Conservation (phyloP, 2,113 vertebrate genomes). For the Xiphophorus couchianus region DNA sequence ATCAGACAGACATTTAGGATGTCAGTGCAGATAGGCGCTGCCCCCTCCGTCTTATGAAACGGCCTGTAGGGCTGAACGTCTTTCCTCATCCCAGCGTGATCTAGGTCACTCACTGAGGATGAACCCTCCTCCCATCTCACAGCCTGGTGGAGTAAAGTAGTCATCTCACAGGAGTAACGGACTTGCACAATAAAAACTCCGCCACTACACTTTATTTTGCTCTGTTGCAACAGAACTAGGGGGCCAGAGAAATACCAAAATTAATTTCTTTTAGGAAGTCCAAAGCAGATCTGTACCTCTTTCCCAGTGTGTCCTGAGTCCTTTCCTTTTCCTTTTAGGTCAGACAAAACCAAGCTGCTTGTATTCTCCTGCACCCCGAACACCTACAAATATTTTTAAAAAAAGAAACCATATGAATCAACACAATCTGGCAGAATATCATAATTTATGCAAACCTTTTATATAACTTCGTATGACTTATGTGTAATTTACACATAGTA, state of each 20-base stretch:
- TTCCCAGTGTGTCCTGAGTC: slow-evolving; percentile 78
- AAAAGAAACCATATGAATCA: background rate
- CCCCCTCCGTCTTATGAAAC: slow-evolving; percentile 27
- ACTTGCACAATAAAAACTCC: slow-evolving; percentile 37
- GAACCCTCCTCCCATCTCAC: slow-evolving; percentile 36
- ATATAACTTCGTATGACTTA: background rate
- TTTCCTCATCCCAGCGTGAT: slow-evolving; percentile 58
- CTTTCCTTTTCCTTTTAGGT: slow-evolving; percentile 77
- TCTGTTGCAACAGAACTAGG: slow-evolving; percentile 2
- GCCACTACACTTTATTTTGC: background rate
- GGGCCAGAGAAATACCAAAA: too few relatives aligned
- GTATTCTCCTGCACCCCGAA: slow-evolving; percentile 93
- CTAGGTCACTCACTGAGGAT: slow-evolving; percentile 65
- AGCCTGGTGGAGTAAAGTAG: slow-evolving; percentile 16
- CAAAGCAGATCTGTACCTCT: slow-evolving; percentile 79
- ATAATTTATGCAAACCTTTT: background rate
- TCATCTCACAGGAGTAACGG: slow-evolving; percentile 43
- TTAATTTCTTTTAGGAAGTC: background rate
- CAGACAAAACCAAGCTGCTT: slow-evolving; percentile 47
- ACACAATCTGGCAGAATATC: background rate
- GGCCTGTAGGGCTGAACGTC: slow-evolving; percentile 51
- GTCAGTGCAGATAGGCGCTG: slow-evolving; percentile 3
- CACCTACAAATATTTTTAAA: slow-evolving; percentile 78
- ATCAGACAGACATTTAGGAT: slow-evolving; percentile 13
- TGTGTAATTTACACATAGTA: background rate